These are phyloP conservation scores for Phocoena phocoena DNA, from an alignment of 2,113 vertebrate genomes.

Conservation along the genomic window DNA sequence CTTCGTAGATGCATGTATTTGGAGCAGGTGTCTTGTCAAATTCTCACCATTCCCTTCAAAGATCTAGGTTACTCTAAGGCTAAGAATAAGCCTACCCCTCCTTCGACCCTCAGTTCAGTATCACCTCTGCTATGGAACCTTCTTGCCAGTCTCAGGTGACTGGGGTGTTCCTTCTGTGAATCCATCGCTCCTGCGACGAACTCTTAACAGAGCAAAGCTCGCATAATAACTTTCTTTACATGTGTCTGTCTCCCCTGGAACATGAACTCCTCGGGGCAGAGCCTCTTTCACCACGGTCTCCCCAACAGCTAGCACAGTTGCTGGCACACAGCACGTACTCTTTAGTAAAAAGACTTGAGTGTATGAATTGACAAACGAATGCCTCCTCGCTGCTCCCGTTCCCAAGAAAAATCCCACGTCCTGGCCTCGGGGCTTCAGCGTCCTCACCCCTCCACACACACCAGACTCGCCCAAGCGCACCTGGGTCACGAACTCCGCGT, in stretches of 20 bases:
- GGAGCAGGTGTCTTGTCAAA: not conserved
- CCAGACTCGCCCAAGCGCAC: slow-evolving; percentile 76
- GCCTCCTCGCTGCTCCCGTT: not conserved
- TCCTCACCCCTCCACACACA: not conserved
- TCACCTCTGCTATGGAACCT: not conserved
- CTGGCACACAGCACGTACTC: not conserved
- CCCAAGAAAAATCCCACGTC: not conserved
- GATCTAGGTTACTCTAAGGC: not conserved
- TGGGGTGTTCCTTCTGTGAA: not conserved
- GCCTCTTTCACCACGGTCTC: not conserved
- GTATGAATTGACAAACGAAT: not conserved
- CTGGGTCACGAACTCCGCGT: slow-evolving; percentile 98
- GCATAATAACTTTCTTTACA: no score
- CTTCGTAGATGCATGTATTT: not conserved
- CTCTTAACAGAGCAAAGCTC: not conserved
- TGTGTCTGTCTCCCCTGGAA: not conserved
- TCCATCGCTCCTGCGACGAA: not conserved
- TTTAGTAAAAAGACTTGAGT: not conserved
- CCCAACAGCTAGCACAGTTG: not conserved
- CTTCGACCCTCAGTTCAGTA: not conserved
- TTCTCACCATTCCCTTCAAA: not conserved
- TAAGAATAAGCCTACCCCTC: not conserved
- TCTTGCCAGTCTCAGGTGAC: not conserved
- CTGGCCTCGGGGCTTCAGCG: not conserved
- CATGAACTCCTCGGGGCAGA: not conserved